phyloP scores from a whole-genome alignment of 2,888 invertebrate species.

The Sabellastarte sp. region DNA sequence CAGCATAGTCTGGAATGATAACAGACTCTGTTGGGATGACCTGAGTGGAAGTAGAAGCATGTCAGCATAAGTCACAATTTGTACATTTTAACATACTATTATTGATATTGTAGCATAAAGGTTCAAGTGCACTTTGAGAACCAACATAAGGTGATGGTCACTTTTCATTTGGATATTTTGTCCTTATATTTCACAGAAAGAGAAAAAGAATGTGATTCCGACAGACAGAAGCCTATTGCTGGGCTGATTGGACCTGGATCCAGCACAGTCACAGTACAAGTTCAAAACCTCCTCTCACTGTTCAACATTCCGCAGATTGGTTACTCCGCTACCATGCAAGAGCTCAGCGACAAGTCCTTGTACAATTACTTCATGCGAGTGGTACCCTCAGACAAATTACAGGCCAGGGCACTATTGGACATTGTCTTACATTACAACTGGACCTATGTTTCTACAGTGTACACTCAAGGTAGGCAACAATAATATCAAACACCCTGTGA shows the following conservation, averaged over 20 bases:
- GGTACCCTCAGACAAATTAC: conserved; percentile 76
- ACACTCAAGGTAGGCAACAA: conserved; percentile 69
- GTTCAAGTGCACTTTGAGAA: no score
- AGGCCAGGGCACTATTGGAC: conserved; percentile 74
- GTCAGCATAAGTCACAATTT: no score
- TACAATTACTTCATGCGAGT: conserved; percentile 77
- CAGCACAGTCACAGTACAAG: conserved; percentile 69
- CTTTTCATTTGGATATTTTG: no score
- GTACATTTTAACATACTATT: no score
- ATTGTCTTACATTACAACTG: conserved; percentile 64
- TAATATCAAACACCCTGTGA: neutral
- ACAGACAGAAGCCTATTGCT: conserved; percentile 60
- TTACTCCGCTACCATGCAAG: conserved; percentile 76
- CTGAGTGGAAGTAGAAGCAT: no score
- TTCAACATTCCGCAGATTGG: conserved; percentile 70
- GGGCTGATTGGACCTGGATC: conserved; percentile 77
- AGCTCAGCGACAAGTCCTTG: conserved; percentile 73
- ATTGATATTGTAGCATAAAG: no score
- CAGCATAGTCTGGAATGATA: no score
- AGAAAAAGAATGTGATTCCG: neutral
- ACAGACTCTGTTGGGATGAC: no score
- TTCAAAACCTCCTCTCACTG: conserved; percentile 76
- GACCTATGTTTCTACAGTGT: conserved; percentile 77
- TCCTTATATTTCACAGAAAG: no score
- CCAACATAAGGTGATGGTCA: no score